These are phyloP conservation scores for Philereme transversata DNA, from an alignment of 2,888 invertebrate genomes.

Conservation along the genomic window DNA sequence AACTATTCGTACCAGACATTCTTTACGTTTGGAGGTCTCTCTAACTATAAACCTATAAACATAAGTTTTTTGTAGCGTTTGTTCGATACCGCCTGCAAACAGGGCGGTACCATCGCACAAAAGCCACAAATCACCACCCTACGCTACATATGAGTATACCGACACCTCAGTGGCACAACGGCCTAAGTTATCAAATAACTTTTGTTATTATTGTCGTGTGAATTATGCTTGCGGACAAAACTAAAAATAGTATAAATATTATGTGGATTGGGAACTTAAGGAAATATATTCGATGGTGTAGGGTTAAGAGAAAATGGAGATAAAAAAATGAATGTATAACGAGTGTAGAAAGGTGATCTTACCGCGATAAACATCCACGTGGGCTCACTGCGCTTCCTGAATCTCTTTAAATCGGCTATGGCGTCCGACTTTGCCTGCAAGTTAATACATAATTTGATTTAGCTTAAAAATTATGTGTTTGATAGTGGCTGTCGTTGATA, in stretches of 20 bases:
- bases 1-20: conserved; percentile 19
- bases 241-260: no score
- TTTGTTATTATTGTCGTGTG: no score
- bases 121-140: conserved; percentile 44
- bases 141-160: conserved; percentile 35
- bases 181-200: not conserved
- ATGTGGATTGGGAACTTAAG: no score
- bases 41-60: conserved; percentile 27
- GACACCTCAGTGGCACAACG: conserved; percentile 10
- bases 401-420: conserved; percentile 88
- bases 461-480: no score
- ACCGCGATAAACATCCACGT: conserved; percentile 95
- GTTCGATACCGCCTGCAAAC: conserved; percentile 63
- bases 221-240: no score
- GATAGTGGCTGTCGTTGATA: no score
- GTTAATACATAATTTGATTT: not conserved
- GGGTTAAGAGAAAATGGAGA: no score
- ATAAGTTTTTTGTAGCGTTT: conserved; percentile 54
- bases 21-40: conserved; percentile 29
- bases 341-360: no score
- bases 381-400: conserved; percentile 93
- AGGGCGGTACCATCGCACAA: conserved; percentile 53
- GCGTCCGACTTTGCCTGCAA: conserved; percentile 90
- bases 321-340: no score
- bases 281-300: no score